These are phyloP conservation scores for Apistogramma diplotaenia DNA, from an alignment of 2,113 vertebrate genomes.

Conservation along the genomic window DNA sequence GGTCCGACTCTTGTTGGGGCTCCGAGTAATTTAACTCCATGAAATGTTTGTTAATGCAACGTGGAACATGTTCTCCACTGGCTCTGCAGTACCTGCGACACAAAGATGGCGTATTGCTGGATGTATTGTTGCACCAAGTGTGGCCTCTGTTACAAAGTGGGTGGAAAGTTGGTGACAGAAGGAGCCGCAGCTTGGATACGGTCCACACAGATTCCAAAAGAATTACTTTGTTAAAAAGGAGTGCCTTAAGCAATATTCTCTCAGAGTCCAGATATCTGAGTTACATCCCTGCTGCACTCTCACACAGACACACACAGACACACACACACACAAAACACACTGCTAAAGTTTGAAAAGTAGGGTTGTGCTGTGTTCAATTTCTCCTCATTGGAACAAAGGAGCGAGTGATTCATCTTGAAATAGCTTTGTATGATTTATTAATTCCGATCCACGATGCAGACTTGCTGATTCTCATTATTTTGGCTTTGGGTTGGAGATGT, in stretches of 20 bases:
- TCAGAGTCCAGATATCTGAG: constrained; percentile 22
- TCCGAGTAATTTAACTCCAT: not conserved
- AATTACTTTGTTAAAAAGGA: constrained; percentile 27
- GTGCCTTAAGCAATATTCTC: not conserved
- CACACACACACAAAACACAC: constrained; percentile 25
- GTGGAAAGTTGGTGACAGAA: not conserved
- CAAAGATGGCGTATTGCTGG: not conserved
- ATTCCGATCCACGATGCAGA: constrained; percentile 9
- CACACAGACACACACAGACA: constrained; percentile 25
- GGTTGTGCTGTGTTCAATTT: constrained; percentile 13
- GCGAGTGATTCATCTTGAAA: constrained; percentile 11
- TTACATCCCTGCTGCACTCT: not conserved
- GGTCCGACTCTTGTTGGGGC: not conserved
- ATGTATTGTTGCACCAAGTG: not conserved
- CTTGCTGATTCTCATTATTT: constrained; percentile 35
- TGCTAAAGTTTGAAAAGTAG: constrained; percentile 22
- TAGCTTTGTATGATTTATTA: constrained; percentile 38
- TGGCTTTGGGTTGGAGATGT: constrained; percentile 18
- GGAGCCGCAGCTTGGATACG: not conserved
- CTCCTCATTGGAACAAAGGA: constrained; percentile 20
- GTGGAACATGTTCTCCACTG: not conserved
- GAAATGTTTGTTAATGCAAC: not conserved
- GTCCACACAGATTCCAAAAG: constrained; percentile 1
- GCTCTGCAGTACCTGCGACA: not conserved
- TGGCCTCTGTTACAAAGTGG: not conserved